Conservation (phyloP, 2,797 vertebrate species). For the Sebastolobus altivelis region DNA sequence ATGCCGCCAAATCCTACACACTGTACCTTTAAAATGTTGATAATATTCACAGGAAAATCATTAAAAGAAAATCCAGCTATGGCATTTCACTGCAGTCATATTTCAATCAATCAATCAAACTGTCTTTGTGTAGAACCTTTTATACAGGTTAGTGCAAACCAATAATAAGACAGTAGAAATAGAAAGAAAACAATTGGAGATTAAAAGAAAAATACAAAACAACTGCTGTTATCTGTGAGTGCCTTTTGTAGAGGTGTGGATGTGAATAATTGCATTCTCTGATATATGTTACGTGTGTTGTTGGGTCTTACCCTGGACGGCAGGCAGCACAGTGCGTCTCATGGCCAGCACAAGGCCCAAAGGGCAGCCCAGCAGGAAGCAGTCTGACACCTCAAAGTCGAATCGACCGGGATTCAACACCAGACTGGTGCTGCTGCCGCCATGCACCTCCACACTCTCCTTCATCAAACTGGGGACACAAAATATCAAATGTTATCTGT, state of each 20-base stretch:
- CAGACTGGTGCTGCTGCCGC: constrained; percentile 81
- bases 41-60: neutral
- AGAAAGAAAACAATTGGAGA: neutral
- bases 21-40: neutral
- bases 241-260: neutral
- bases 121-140: neutral
- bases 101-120: neutral
- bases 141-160: neutral
- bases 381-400: constrained; percentile 97
- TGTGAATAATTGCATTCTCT: neutral
- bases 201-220: neutral
- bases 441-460: constrained; percentile 86
- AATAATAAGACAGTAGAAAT: neutral
- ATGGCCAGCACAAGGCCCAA: constrained; percentile 97
- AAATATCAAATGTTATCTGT: neutral
- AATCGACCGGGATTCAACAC: constrained; percentile 90
- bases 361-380: constrained; percentile 96
- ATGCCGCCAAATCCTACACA: no score
- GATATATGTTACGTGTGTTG: neutral
- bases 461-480: constrained; percentile 86
- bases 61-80: neutral
- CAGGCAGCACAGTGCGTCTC: constrained; percentile 94
- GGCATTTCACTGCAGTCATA: neutral
- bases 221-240: neutral
- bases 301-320: constrained; percentile 88